Conservation (phyloP, 1,140 invertebrate genomes). For the Polypedilum pembai region DNA sequence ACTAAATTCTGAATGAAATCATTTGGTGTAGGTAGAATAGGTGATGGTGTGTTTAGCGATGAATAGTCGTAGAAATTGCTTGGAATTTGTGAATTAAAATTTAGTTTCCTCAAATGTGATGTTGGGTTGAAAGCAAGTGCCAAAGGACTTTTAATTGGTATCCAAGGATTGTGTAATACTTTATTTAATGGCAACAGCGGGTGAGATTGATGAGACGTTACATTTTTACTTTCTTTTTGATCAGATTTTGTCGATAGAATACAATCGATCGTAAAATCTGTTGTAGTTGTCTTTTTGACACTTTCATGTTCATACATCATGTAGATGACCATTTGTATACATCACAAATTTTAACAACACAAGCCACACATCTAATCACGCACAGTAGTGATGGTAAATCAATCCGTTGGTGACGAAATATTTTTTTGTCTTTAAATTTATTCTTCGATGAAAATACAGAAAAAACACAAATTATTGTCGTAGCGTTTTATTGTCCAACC, state of each 20-base stretch:
- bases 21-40: neutral
- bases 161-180: slow-evolving; percentile 10
- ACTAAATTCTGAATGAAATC: slow-evolving; percentile 8
- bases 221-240: neutral
- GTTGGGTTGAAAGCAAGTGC: neutral
- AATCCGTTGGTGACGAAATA: too few species aligned
- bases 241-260: neutral
- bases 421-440: neutral
- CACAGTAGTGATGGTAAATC: too few species aligned
- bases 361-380: neutral
- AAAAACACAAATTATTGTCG: neutral
- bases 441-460: neutral
- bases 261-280: slow-evolving; percentile 8
- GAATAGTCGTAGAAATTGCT: neutral
- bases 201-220: neutral
- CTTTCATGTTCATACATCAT: neutral
- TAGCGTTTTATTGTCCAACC: neutral
- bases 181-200: neutral
- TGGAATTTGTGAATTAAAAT: neutral
- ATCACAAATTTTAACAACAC: neutral
- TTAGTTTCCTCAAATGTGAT: slow-evolving; percentile 7
- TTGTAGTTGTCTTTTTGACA: neutral
- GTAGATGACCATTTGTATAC: neutral
- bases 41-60: neutral
- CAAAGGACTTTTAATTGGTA: neutral